These are phyloP conservation scores for Cyclophora punctaria DNA, from an alignment of 2,888 invertebrate species.

Conservation along the genomic window DNA sequence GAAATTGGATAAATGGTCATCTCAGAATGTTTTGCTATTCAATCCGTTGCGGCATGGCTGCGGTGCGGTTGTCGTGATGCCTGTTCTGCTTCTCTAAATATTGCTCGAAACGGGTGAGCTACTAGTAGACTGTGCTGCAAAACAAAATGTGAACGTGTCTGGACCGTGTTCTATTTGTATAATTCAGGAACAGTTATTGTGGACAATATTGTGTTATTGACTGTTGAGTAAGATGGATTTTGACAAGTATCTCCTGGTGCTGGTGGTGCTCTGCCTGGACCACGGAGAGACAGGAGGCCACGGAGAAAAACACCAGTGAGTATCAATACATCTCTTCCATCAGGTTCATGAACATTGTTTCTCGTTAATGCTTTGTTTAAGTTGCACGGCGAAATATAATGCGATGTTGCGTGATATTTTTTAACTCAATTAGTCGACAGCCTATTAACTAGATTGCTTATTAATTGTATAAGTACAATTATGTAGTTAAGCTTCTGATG, in stretches of 20 bases:
- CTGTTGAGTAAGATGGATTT: slow-evolving; percentile 40
- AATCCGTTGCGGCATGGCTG: slow-evolving; percentile 48
- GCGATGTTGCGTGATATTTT: neutral
- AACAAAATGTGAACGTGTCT: slow-evolving; percentile 54
- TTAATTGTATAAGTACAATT: no score
- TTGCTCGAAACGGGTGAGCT: no score
- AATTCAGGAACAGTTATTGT: slow-evolving; percentile 26
- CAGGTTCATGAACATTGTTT: no score
- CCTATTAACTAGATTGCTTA: no score
- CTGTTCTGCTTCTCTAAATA: slow-evolving; percentile 28
- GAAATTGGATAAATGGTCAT: slow-evolving; percentile 75
- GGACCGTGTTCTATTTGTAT: slow-evolving; percentile 30
- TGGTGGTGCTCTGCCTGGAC: slow-evolving; percentile 45
- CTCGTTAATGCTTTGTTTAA: no score
- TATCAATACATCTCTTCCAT: neutral
- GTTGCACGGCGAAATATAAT: neutral
- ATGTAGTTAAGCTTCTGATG: no score
- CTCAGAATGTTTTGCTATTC: slow-evolving; percentile 61
- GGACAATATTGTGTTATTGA: slow-evolving; percentile 28
- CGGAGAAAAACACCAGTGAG: slow-evolving; percentile 64
- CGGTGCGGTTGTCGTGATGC: slow-evolving; percentile 44
- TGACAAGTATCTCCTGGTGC: slow-evolving; percentile 43
- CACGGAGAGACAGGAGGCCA: slow-evolving; percentile 57
- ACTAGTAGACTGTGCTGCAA: slow-evolving; percentile 40
- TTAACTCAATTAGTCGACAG: no score